Evolutionary conservation across 2,888 invertebrate genomes (phyloP), one percentile per base, ranked within the genome.

Genomic region (Cotesia congregata): DNA sequence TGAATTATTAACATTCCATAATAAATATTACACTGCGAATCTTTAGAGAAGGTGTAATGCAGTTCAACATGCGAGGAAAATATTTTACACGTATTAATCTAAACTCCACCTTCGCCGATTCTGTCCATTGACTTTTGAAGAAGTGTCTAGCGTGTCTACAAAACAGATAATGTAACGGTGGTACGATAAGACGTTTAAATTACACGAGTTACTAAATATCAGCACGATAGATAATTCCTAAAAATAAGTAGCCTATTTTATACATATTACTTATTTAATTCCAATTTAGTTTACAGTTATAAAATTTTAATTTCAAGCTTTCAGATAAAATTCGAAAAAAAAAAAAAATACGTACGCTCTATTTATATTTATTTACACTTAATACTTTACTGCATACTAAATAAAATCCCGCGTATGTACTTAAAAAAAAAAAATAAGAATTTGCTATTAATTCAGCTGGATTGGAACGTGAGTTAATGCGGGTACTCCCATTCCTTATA

Each of bases 161-260:
- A 72, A 62, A 62, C 39, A n/a, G 20, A 50, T 64, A 68, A 20
- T 69, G 67, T 20, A 73, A 74, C 39, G 69, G 41, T 61, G 20
- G 39, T 60, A n/a, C 41, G 74, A 74, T 74, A 69, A 74, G 67
- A 74, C 65, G n/a, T 65, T 38, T 73, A 59, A 65, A 67, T 73
- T 59, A 73, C 67, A 68, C 50, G 61, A 20, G 40, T 61, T 20
- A 5, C 30, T 30, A 65, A 38, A 41, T 68, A 75, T 39, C 40
- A 7, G 62, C n/a, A 1, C 41, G 38, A 41, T 41, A 67, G 20
- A 39, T 40, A 61, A 72, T 70, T 70, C 60, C 12, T 70, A 60
- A 67, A 68, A 15, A 3, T 20, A 64, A 62, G 7, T 64, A 17
- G 64, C 61, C 17, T 17, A 17, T 17, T 17, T 17, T 17, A 17